These are phyloP conservation scores for Sceliomorpha sp. DNA, from an alignment of 2,888 invertebrate genomes.

Conservation along the genomic window DNA sequence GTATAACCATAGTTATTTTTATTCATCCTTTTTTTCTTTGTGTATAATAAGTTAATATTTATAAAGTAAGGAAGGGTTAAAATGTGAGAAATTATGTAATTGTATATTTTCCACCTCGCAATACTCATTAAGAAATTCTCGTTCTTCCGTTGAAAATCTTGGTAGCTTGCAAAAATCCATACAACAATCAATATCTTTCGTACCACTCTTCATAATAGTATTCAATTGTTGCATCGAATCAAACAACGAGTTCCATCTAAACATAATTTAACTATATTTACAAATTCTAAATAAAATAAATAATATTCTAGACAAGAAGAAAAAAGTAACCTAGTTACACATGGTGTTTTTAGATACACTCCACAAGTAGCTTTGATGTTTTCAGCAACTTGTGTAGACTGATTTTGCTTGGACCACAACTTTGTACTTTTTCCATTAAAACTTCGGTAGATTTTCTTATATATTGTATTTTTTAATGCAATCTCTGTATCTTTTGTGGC, in stretches of 20 bases:
- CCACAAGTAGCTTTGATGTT: conserved; percentile 1
- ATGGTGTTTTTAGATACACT: conserved; percentile 5
- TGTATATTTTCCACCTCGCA: conserved; percentile 2
- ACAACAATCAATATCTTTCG: neutral
- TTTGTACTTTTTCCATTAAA: neutral
- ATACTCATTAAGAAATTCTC: conserved; percentile 5
- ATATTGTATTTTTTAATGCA: conserved; percentile 1
- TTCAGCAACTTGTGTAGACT: conserved; percentile 9
- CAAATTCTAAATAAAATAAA: conserved; percentile 6
- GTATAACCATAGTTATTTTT: too few species aligned
- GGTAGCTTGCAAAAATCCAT: conserved; percentile 6
- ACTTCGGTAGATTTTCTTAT: conserved; percentile 4
- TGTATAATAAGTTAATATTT: neutral
- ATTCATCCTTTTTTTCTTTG: too few species aligned
- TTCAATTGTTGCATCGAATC: conserved; percentile 3
- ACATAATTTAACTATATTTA: neutral
- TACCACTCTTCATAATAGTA: conserved; percentile 1
- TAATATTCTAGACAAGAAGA: conserved; percentile 1
- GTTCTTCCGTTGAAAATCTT: neutral
- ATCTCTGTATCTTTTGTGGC: conserved; percentile 6
- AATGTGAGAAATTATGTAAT: conserved; percentile 4
- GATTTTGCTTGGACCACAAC: conserved; percentile 4
- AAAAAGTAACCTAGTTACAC: conserved; percentile 3
- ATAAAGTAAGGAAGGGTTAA: neutral
- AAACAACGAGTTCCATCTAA: conserved; percentile 4